Base-by-base conservation (phyloP, 2,113 vertebrate genomes). In the Thamnophis sirtalis region DNA sequence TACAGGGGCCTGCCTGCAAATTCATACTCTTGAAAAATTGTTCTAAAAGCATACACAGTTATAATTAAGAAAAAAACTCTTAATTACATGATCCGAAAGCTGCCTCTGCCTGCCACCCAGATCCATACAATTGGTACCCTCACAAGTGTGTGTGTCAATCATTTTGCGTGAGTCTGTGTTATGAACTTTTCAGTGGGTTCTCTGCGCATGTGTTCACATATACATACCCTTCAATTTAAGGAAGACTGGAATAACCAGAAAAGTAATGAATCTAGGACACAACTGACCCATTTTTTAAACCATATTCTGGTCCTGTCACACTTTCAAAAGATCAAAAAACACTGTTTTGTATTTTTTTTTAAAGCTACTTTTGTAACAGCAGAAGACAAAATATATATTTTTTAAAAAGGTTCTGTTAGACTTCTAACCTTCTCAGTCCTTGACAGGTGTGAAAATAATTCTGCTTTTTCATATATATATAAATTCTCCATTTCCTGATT, bases 31-130 rank as follows among this genome's bases (percentile, higher is more conserved):
- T 60, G n/a, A 21, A 60, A 89, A 89, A 85, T 86, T 58, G 63
- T 56, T n/a, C 49, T 50, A 80, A 49, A 89, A 51, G 60, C 0
- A 1, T 58, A 50, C 0, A 0, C 58, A 9, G 0, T 0, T 0
- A 0, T 0, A 43, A 0, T 0, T 0, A 15, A 38, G 28, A 2
- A 1, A 19, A 73, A 24, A n/a, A 9, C 68, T 89, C 33, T 89
- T 80, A 80, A 21, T 80, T 80, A 38, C 33, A 53, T 17, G 58
- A 49, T 38, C 0, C 0, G 1, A n/a, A 2, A 2, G 1, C n/a
- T 2, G 0, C 55, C 92, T 90, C 86, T 43, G 8, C 3, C 22
- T 0, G 60, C 24, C 68, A 51, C 9, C 38, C 21, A 22, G 87
- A 22, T 33, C 17, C 2, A 88, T 1, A 2, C 0, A 15, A 84